Conservation (phyloP, 2,888 invertebrate genomes). For the Orchesella flavescens region DNA sequence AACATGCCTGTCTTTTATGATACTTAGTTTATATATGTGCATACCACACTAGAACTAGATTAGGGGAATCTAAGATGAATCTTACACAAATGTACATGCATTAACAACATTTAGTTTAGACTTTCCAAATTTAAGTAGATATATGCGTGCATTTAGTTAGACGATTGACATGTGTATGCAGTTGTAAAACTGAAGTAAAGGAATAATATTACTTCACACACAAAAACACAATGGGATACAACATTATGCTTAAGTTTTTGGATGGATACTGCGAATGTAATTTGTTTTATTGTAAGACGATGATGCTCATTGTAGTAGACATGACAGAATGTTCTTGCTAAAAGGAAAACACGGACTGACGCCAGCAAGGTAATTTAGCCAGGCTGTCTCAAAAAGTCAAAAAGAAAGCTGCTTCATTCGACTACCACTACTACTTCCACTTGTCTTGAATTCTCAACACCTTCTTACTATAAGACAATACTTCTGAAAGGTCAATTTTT, state of each 20-base stretch:
- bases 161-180: no score
- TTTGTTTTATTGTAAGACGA: slow-evolving; percentile 17
- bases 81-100: background rate
- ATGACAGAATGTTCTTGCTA: slow-evolving; percentile 57
- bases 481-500: slow-evolving; percentile 31
- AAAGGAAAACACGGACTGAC: slow-evolving; percentile 62
- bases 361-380: slow-evolving; percentile 63
- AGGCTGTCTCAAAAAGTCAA: slow-evolving; percentile 49
- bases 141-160: no score
- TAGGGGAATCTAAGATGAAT: no score
- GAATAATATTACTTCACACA: background rate
- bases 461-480: slow-evolving; percentile 1
- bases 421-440: slow-evolving; percentile 28
- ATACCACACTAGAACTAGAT: no score
- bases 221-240: slow-evolving; percentile 17
- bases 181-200: slow-evolving; percentile 5
- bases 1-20: no score
- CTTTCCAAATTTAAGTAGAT: no score
- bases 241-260: slow-evolving; percentile 4
- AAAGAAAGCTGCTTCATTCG: slow-evolving; percentile 55
- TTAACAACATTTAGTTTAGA: background rate
- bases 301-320: slow-evolving; percentile 37
- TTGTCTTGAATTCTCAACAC: slow-evolving; percentile 15
- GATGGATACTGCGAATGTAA: slow-evolving; percentile 48
- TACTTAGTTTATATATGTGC: no score